A percentile compares a stretch with the other conserved stretches of the same genome.
Conservation (phyloP, 2,797 vertebrate species). For the Onychomys torridus region DNA sequence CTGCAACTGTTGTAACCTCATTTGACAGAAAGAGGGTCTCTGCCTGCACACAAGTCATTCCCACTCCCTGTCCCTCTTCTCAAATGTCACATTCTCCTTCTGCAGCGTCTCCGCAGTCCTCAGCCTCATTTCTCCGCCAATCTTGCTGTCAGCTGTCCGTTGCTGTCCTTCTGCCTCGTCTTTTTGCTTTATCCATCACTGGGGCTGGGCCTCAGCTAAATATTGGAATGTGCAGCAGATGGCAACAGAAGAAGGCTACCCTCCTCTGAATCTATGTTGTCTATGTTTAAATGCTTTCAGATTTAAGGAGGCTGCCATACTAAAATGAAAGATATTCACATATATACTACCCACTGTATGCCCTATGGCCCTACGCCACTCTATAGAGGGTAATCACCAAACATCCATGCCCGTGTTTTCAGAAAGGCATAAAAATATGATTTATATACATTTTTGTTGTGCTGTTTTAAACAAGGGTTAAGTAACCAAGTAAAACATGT, state of each 20-base stretch:
- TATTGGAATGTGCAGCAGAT: conserved; percentile 75
- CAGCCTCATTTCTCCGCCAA: background rate
- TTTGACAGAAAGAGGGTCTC: conserved; percentile 15
- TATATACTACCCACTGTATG: conserved; percentile 73
- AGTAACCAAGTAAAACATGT: conserved; percentile 89
- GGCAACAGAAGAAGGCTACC: conserved; percentile 75
- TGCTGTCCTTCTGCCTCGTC: background rate
- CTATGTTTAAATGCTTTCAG: conserved; percentile 81
- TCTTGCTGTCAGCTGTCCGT: background rate
- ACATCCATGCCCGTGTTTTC: conserved; percentile 79
- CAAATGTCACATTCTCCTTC: conserved; percentile 8
- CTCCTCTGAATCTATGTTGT: conserved; percentile 81
- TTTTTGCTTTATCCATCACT: conserved; percentile 73
- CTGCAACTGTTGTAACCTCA: conserved; percentile 49
- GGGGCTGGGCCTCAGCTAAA: conserved; percentile 71
- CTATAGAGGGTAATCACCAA: conserved; percentile 78
- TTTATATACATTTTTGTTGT: conserved; percentile 88
- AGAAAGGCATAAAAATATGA: conserved; percentile 85
- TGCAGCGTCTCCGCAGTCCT: background rate
- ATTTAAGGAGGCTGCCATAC: conserved; percentile 81
- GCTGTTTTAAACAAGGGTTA: conserved; percentile 87
- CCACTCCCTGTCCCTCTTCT: background rate
- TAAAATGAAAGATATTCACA: conserved; percentile 84
- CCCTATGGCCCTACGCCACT: conserved; percentile 70
- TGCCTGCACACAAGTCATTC: background rate